A percentile compares a stretch with the other conserved stretches of the same genome.
These are phyloP conservation scores for Rhabdomys dilectus DNA, from an alignment of 2,113 vertebrate species.

Conservation along the genomic window DNA sequence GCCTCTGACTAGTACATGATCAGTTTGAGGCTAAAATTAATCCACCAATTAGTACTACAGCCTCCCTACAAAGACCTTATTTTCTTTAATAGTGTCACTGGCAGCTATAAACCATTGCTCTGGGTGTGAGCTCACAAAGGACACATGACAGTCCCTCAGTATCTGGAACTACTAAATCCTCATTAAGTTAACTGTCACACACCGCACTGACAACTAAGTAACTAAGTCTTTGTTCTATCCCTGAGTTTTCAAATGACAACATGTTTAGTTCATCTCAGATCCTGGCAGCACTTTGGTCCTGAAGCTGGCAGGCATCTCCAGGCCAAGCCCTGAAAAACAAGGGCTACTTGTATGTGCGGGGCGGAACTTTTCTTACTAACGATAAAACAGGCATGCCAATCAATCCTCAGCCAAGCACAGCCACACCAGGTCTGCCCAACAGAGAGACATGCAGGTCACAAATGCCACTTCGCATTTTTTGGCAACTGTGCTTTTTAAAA, in stretches of 20 bases:
- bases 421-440: neutral
- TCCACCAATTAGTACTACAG: neutral
- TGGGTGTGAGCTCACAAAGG: neutral
- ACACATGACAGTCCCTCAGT: neutral
- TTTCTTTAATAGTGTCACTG: neutral
- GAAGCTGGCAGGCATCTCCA: slow-evolving; percentile 22
- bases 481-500: neutral
- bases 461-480: neutral
- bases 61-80: slow-evolving; percentile 1
- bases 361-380: neutral
- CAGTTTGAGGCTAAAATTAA: neutral
- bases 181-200: slow-evolving; percentile 32
- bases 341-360: neutral
- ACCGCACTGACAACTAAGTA: neutral
- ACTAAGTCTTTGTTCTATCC: slow-evolving; percentile 35
- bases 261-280: slow-evolving; percentile 27
- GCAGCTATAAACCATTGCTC: neutral
- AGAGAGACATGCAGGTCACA: neutral
- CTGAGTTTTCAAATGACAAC: slow-evolving; percentile 52
- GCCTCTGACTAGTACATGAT: slow-evolving; percentile 9
- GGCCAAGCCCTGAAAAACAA: neutral
- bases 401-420: neutral
- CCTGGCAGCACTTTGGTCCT: neutral
- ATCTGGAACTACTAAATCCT: neutral
- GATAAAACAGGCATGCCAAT: neutral